Evolutionary conservation across 2,888 invertebrate species (phyloP), one percentile per base, ranked within the genome.

Genomic region (Trachelus stipa): DNA sequence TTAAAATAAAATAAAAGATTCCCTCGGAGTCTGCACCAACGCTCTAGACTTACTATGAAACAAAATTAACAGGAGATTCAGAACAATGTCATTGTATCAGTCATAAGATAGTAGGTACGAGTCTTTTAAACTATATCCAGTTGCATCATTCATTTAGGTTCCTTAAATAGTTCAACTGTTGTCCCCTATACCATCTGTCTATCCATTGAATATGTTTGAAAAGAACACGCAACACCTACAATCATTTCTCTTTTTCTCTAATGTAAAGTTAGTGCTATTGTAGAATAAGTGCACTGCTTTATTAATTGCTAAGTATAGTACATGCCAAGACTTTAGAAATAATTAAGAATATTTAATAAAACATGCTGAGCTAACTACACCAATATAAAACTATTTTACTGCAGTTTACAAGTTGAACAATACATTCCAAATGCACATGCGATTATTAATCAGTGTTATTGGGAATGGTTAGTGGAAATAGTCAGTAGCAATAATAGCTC

Each of bases 1-100:
- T 98, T 98, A 90, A 98, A 95, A 92, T 98, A 98, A 92, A 98
- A 98, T 79, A 99, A 92, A 30, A 98, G 93, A 92, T 98, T 99
- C 80, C 98, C 98, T 85, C 97, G 94, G 69, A 99, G 94, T 82
- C 98, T 95, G 92, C 98, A 98, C 97, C 98, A 98, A 89, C 97
- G 93, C 91, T 96, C 96, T 86, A 95, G 93, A 90, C 94, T 96
- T 85, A 95, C 97, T 97, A 92, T 75, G 92, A 78, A 85, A 85
- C 77, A 82, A 83, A 85, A 81, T 77, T 71, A 33, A 81, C 37
- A 83, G 34, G 33, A 74, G 68, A 76, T 78, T 76, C 37, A 75
- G 75, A 23, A 69, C n/a, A 34, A 75, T 30, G 12, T 76, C 74
- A 33, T 71, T 69, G 15, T 40, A 34, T 23, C 30, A 35, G 23